Conservation (phyloP, 1,140 invertebrate genomes). For the Kradibia gibbosae region DNA sequence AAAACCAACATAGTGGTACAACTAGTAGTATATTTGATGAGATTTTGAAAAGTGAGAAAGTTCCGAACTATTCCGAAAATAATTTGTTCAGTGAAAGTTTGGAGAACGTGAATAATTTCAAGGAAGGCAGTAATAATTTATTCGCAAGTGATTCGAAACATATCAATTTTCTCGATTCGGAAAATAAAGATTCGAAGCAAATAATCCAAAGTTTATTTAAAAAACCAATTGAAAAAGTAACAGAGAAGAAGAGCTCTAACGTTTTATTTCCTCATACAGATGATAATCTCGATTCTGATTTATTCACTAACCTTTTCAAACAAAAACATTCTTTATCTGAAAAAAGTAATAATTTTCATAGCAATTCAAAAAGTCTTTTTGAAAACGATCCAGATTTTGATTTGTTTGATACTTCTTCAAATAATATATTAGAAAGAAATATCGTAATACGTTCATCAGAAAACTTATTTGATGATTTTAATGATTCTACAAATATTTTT, state of each 20-base stretch:
- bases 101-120: neutral
- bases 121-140: neutral
- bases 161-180: neutral
- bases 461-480: constrained; percentile 23
- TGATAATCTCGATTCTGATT: constrained; percentile 13
- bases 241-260: constrained; percentile 18
- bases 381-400: constrained; percentile 51
- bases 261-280: constrained; percentile 21
- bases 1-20: neutral
- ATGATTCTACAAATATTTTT: neutral
- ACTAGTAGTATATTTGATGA: constrained; percentile 11
- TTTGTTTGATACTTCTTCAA: constrained; percentile 47
- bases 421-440: constrained; percentile 23
- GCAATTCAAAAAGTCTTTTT: constrained; percentile 13
- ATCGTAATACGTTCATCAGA: neutral
- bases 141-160: neutral
- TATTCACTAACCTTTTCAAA: constrained; percentile 2
- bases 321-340: neutral
- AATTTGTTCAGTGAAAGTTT: constrained; percentile 6
- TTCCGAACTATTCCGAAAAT: constrained; percentile 5
- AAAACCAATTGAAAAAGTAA: neutral
- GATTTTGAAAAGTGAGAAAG: neutral
- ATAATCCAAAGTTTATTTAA: neutral
- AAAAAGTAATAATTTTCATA: neutral
- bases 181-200: neutral